Evolutionary conservation across 2,113 vertebrate genomes (phyloP).

Genomic region (Pterophyllum scalare): DNA sequence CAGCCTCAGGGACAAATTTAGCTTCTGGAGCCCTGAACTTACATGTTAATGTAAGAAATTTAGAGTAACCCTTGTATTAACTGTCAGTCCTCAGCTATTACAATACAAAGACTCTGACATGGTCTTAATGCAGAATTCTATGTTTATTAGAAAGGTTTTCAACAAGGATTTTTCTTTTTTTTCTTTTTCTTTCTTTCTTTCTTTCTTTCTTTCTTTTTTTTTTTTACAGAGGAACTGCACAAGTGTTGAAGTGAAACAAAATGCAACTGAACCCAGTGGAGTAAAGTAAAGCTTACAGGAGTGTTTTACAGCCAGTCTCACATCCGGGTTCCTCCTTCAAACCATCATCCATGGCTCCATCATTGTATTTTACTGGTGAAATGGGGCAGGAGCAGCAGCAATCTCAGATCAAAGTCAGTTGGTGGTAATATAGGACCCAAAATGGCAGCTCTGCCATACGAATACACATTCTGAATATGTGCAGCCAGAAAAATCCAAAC

Average conservation of each 20-base stretch:
- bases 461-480: conserved; percentile 1
- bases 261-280: conserved; percentile 49
- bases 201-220: conserved; percentile 69
- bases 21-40: not conserved
- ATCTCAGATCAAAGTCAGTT: conserved; percentile 35
- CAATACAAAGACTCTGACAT: conserved; percentile 8
- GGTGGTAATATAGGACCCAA: conserved; percentile 17
- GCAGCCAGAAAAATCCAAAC: not conserved
- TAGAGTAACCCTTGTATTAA: not conserved
- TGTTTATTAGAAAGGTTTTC: conserved; percentile 82
- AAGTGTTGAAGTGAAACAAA: conserved; percentile 71
- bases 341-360: not conserved
- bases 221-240: conserved; percentile 73
- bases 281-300: conserved; percentile 35
- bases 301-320: conserved; percentile 18
- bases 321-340: not conserved
- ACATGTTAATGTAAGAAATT: not conserved
- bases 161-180: conserved; percentile 10
- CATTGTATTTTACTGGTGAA: not conserved
- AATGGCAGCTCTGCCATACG: conserved; percentile 26
- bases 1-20: not conserved
- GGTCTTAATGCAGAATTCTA: conserved; percentile 80
- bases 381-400: conserved; percentile 11
- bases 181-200: conserved; percentile 51
- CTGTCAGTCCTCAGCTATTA: not conserved